Evolutionary conservation across 1,140 invertebrate species (phyloP), one percentile per base, ranked within the genome.

Genomic region (Elymnias hypermnestra): DNA sequence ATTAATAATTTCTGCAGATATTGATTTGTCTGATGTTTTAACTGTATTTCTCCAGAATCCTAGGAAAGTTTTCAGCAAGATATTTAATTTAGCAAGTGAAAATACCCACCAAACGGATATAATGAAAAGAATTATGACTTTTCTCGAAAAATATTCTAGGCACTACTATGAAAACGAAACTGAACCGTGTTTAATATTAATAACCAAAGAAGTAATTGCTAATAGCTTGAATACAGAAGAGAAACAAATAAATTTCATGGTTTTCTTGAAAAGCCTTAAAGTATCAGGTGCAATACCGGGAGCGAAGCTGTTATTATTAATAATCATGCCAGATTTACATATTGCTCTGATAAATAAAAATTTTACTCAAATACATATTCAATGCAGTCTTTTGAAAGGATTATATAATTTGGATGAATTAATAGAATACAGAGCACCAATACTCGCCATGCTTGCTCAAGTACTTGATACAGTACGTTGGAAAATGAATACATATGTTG

Each of bases 311-410:
- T 39, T 83, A 9, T 46, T 83, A 19, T 56, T 76, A 17, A 60
- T 83, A 26, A 70, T 82, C 15, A 83, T 85, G 78, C 78, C 82
- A 8, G 61, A 60, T 25, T 52, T 85, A 13, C 72, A 85, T 31
- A 54, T 52, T 33, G 69, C 57, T 7, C 49, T 85, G 7, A 7
- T 79, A 8, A 53, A 57, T 10, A 76, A 59, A 44, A 51, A 75
- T 43, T 54, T 70, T 12, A 29, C 8, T n/a, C 44, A 41, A 9
- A 63, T 83, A 33, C 42, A 68, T 54, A 19, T 75, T 10, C 69
- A 73, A 28, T 59, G 72, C 8, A 70, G 61, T 12, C 44, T 83
- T 8, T 43, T 85, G 7, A 43, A 45, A 14, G 50, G 56, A 35
- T 55, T 54, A 7, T 83, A 63, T 33, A 43, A 44, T 8, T 8